Evolutionary conservation across 2,113 vertebrate species (phyloP), one percentile per base, ranked within the genome.

Genomic region (Seriola quinqueradiata): DNA sequence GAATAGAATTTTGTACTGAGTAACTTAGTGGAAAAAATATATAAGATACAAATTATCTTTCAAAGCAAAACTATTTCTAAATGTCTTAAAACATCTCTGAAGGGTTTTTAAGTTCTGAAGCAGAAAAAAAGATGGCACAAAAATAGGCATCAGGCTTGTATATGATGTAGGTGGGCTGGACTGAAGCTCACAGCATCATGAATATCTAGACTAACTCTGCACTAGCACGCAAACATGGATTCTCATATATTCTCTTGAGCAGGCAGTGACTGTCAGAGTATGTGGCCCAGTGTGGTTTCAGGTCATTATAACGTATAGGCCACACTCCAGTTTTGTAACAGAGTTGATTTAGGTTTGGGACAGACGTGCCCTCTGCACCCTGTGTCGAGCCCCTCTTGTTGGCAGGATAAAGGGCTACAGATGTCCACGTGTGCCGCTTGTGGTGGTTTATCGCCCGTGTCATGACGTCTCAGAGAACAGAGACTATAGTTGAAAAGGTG

Each of bases 371-470:
- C 90, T 89, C 82, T 86, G 86, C 89, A 83, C 89, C 79, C 78
- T 21, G 50, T 67, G 74, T 84, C 66, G 72, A 82, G 67, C 65
- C 86, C 72, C 86, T 70, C 85, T 93, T 90, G 84, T 87, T 88
- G 80, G 73, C 57, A 81, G 80, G 70, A 93, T 91, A 92, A 93
- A 91, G 66, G 66, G 16, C 68, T 76, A 48, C 59, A 67, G 86
- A 61, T 83, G 72, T 84, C 87, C 75, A 89, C 76, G 77, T 86
- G 90, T 87, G 77, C 63, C 77, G 80, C 87, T 87, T 83, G 70
- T 85, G 48, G 70, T 81, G 76, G 75, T 93, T 93, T 90, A 91
- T 92, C 81, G 77, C 80, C 85, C 61, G 7, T 87, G 86, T 82
- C 83, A 68, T 73, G 70, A 80, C 64, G 87, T 67, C 70, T 74